A percentile compares a stretch with the other conserved stretches of the same genome.
These are phyloP conservation scores for Hestina assimilis DNA, from an alignment of 1,140 invertebrate genomes.

Conservation along the genomic window DNA sequence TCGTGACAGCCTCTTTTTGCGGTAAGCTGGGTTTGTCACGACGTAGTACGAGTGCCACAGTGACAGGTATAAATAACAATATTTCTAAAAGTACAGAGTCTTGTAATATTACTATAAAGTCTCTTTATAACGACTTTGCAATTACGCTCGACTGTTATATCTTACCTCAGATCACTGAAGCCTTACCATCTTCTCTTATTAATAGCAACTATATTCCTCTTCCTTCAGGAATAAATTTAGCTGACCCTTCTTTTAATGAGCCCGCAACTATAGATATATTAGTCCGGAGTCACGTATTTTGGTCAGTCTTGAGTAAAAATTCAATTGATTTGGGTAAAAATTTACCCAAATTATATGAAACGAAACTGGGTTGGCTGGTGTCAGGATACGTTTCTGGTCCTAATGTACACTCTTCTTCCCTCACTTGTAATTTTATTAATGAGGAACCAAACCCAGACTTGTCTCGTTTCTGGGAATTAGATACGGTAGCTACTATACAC, in stretches of 20 bases:
- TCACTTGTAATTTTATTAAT: constrained; percentile 11
- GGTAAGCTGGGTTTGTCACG: constrained; percentile 23
- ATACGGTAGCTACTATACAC: constrained; percentile 19
- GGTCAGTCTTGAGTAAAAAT: constrained; percentile 27
- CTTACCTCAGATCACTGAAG: constrained; percentile 37
- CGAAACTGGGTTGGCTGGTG: constrained; percentile 35
- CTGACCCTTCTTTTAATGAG: constrained; percentile 15
- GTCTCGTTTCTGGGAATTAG: constrained; percentile 27
- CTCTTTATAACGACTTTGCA: constrained; percentile 27
- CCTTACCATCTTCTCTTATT: constrained; percentile 14
- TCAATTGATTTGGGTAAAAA: constrained; percentile 34
- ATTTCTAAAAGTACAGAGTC: constrained; percentile 21
- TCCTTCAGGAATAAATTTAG: constrained; percentile 14
- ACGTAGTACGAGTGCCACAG: constrained; percentile 8
- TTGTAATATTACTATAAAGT: constrained; percentile 33
- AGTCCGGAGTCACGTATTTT: constrained; percentile 17
- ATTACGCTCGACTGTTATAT: constrained; percentile 31
- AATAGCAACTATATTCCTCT: constrained; percentile 8
- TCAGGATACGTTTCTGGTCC: constrained; percentile 15
- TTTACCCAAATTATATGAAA: constrained; percentile 31
- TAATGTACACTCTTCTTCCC: constrained; percentile 4
- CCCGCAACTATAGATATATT: constrained; percentile 16
- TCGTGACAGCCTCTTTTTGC: constrained; percentile 24
- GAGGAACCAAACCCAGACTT: constrained; percentile 21
- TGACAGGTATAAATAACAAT: constrained; percentile 9